These are phyloP conservation scores for Athrips mouffetella DNA, from an alignment of 2,888 invertebrate genomes.

Conservation along the genomic window DNA sequence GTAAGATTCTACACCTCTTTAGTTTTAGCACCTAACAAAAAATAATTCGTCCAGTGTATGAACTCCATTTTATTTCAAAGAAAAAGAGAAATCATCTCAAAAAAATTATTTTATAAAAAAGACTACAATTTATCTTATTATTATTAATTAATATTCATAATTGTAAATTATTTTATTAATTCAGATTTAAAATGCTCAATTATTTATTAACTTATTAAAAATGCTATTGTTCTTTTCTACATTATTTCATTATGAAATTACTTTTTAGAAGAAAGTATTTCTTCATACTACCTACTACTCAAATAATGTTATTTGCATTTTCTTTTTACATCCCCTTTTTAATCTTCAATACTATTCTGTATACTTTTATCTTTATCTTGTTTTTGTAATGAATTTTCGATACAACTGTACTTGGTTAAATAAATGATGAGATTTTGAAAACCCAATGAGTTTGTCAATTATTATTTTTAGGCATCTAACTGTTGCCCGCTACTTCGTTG, in stretches of 20 bases:
- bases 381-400: constrained; percentile 9
- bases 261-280: constrained; percentile 62
- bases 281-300: constrained; percentile 35
- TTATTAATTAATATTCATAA: constrained; percentile 12
- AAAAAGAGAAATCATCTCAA: too few relatives aligned
- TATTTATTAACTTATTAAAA: constrained; percentile 24
- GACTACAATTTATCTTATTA: constrained; percentile 15
- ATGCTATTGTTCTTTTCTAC: constrained; percentile 20
- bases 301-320: constrained; percentile 27
- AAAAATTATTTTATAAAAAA: constrained; percentile 23
- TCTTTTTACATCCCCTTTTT: constrained; percentile 29
- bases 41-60: too few relatives aligned
- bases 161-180: neutral
- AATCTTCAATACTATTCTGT: constrained; percentile 21
- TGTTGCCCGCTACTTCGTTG: too few relatives aligned
- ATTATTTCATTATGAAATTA: constrained; percentile 38
- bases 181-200: constrained; percentile 40
- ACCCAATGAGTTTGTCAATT: too few relatives aligned
- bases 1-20: constrained; percentile 26
- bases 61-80: too few relatives aligned
- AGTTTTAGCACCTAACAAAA: too few relatives aligned
- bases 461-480: too few relatives aligned
- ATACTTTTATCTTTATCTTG: neutral
- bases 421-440: too few relatives aligned
- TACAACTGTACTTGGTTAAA: constrained; percentile 1